These are phyloP conservation scores for Porites lutea DNA, from an alignment of 64 coral and sea anemone species.

Conservation along the genomic window DNA sequence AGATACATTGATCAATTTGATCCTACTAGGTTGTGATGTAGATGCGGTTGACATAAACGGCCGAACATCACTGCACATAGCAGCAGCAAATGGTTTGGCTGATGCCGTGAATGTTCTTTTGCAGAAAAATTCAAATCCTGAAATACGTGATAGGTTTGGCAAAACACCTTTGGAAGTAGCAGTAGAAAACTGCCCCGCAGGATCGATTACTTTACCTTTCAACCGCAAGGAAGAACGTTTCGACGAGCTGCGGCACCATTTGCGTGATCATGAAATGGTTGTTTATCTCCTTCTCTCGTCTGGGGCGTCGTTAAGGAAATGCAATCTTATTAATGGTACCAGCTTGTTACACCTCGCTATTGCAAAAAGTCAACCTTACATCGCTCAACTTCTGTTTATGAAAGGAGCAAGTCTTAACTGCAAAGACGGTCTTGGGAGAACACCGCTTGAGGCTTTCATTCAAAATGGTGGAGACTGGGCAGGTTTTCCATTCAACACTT, in stretches of 20 bases:
- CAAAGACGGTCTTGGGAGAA: not conserved
- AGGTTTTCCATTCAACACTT: not conserved
- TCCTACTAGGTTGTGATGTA: not conserved
- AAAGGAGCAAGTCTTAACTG: not conserved
- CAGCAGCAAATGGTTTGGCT: not conserved
- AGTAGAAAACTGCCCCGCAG: not conserved
- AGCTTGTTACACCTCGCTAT: conserved; percentile 21
- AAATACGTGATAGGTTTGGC: not conserved
- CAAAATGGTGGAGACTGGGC: not conserved
- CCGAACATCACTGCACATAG: conserved; percentile 13
- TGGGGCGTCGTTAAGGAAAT: not conserved
- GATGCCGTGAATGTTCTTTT: not conserved
- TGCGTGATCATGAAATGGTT: not conserved
- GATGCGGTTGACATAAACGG: conserved; percentile 4
- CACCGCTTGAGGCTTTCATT: conserved; percentile 1
- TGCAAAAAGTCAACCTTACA: not conserved
- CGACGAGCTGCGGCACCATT: not conserved
- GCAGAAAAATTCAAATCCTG: not conserved
- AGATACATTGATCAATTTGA: not conserved
- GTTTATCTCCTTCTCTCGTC: not conserved
- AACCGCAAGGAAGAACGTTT: too few species aligned
- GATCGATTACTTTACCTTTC: not conserved
- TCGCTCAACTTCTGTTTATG: not conserved
- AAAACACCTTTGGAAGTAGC: not conserved
- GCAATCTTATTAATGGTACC: not conserved